Conservation (phyloP, 2,888 invertebrate species). For the Oithona nana region DNA sequence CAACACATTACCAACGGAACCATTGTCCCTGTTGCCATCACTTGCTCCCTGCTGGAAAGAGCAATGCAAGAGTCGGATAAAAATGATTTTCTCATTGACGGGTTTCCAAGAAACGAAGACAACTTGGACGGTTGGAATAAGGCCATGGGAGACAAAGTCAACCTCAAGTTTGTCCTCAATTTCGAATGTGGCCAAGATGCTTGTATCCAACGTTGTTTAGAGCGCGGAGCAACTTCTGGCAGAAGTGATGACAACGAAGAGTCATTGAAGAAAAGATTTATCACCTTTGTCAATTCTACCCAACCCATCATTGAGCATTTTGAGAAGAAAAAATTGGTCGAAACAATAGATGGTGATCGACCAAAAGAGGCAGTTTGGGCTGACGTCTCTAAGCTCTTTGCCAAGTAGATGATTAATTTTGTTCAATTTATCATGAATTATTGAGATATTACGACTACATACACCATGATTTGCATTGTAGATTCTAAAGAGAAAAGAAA, state of each 20-base stretch:
- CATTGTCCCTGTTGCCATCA: constrained; percentile 96
- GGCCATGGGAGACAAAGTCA: constrained; percentile 59
- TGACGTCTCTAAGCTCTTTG: too few species aligned
- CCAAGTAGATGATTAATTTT: too few species aligned
- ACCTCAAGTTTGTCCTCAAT: constrained; percentile 69
- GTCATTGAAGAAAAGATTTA: constrained; percentile 62
- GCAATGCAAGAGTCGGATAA: constrained; percentile 44
- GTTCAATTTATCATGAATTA: too few species aligned
- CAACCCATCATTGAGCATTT: constrained; percentile 76
- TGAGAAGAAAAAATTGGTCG: constrained; percentile 45
- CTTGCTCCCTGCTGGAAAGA: constrained; percentile 76
- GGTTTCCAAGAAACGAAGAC: constrained; percentile 91
- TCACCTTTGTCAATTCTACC: constrained; percentile 64
- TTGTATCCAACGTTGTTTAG: constrained; percentile 67
- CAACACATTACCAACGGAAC: constrained; percentile 73
- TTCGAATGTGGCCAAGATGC: constrained; percentile 69
- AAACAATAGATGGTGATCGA: constrained; percentile 50
- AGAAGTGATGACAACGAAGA: constrained; percentile 84
- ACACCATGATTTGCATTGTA: too few species aligned
- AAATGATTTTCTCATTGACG: constrained; percentile 77
- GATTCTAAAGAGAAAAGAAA: too few species aligned
- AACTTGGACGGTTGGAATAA: constrained; percentile 85
- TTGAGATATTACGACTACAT: too few species aligned
- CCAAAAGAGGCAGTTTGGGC: constrained; percentile 45
- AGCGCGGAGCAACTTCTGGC: constrained; percentile 69